phyloP scores from a whole-genome alignment of 2,888 invertebrate species.

The Gryllus longicercus region DNA sequence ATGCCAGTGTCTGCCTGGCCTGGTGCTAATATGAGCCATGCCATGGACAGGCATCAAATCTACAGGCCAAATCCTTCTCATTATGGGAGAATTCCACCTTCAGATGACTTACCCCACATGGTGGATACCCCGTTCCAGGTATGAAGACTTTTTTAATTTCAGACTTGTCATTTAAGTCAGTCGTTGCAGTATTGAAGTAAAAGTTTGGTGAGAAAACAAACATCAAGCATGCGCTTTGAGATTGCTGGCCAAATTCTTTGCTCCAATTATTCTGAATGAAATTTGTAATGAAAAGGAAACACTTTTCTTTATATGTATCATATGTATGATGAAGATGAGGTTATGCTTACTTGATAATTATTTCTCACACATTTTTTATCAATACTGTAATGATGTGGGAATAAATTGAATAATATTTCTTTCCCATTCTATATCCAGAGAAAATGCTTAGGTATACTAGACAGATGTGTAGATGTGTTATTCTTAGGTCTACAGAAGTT shows the following conservation, averaged over 20 bases:
- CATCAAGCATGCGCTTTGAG: not conserved
- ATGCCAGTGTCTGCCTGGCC: conserved; percentile 45
- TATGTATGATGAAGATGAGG: not conserved
- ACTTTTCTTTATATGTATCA: not conserved
- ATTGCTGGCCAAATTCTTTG: not conserved
- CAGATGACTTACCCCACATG: conserved; percentile 50
- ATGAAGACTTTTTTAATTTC: conserved; percentile 18
- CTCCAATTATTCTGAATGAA: not conserved
- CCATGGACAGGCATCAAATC: conserved; percentile 43
- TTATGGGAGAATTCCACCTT: conserved; percentile 30
- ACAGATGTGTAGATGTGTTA: not conserved
- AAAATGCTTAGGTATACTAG: not conserved
- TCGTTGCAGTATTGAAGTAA: not conserved
- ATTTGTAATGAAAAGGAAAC: not conserved
- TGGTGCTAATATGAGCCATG: conserved; percentile 42
- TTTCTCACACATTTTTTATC: not conserved
- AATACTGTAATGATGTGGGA: not conserved
- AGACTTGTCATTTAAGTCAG: not conserved
- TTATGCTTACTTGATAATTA: not conserved
- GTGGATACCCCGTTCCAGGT: conserved; percentile 52
- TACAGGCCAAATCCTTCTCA: conserved; percentile 33
- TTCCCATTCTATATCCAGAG: not conserved
- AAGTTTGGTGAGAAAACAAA: not conserved
- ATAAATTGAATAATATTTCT: not conserved
- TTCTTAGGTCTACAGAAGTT: not conserved